Evolutionary conservation across 2,888 invertebrate genomes (phyloP), one percentile per base, ranked within the genome.

Genomic region (Drosophila pullipes): DNA sequence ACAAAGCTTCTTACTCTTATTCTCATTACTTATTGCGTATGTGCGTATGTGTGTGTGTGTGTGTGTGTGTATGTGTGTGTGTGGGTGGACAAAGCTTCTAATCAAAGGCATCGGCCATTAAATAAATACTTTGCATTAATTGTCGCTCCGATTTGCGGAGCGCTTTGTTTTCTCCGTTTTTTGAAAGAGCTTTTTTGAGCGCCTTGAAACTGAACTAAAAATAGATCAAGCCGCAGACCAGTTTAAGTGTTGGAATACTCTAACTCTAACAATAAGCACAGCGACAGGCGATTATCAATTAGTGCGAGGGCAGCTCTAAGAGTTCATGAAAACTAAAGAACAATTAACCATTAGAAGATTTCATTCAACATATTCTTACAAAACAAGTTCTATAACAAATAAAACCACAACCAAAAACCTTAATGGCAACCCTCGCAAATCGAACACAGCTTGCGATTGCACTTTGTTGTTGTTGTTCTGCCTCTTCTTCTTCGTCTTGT

Each of bases 171-270:
- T 60, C 60, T 76, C 64, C 53, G 25, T 63, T 57, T 74, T 62
- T 74, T 33, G 52, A 62, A 55, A 64, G 57, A 83, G 76, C 80
- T 88, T 72, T 35, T 31, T 70, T 35, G 30, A 62, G 63, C 72
- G 66, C 64, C 69, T 58, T 41, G 50, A 57, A 57, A 69, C 61
- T 74, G 55, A 69, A 55, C 85, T 88, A 90, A 76, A 85, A 85
- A 89, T 89, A 89, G 85, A 85, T 84, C 85, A 85, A 85, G 78
- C 41, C 55, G 30, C 74, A 49, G 78, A 85, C 85, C 82, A 88
- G 90, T 85, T 90, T 80, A 71, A 72, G 67, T 76, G 47, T 47
- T 47, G 25, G 47, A 33, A 53, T 66, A 61, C 55, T 71, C 62
- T 71, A 82, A 78, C 75, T 84, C 80, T 73, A 78, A 78, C 63